Evolutionary conservation across 2,888 invertebrate species (phyloP), one percentile per base, ranked within the genome.

Genomic region (Pemphredon lugubris): DNA sequence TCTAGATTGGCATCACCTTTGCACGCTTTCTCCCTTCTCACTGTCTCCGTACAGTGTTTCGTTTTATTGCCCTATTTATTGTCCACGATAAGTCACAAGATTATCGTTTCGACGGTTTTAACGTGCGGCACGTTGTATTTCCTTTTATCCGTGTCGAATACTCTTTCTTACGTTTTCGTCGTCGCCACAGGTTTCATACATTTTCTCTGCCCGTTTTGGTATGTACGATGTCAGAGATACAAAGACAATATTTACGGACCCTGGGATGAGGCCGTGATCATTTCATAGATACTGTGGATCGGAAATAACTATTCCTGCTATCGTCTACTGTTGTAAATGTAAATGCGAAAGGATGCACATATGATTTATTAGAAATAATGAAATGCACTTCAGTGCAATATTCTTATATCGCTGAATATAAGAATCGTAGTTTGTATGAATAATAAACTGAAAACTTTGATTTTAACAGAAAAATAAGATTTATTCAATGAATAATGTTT

Each of bases 221-320:
- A 96, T 90, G 93, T 95, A 0, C 91, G 90, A 55, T 95, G 94
- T 91, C 96, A 96, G 85, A 93, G 91, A 34, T 94, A 94, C 87
- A 97, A 97, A 86, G 94, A 95, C 84, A 98, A 98, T 89, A 98
- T 98, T 73, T 95, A 98, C 90, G 98, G 98, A 0, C 98, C 98
- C 0, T 99, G 98, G 98, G 98, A 98, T 89, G 98, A 99, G 88
- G 98, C 98, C 9, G 91, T 96, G 2, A 87, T 89, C 45, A 68
- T 47, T 11, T 61, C 71, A 42, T 58, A 55, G n/a, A 47, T 5
- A n/a, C n/a, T n/a, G n/a, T n/a, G n/a, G n/a, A n/a, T n/a, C n/a
- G n/a, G n/a, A n/a, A n/a, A n/a, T n/a, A n/a, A n/a, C n/a, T n/a
- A n/a, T n/a, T n/a, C n/a, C n/a, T n/a, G n/a, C n/a, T n/a, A n/a